Base-by-base conservation (phyloP, 2,888 invertebrate species). In the Drosophila tanythrix region DNA sequence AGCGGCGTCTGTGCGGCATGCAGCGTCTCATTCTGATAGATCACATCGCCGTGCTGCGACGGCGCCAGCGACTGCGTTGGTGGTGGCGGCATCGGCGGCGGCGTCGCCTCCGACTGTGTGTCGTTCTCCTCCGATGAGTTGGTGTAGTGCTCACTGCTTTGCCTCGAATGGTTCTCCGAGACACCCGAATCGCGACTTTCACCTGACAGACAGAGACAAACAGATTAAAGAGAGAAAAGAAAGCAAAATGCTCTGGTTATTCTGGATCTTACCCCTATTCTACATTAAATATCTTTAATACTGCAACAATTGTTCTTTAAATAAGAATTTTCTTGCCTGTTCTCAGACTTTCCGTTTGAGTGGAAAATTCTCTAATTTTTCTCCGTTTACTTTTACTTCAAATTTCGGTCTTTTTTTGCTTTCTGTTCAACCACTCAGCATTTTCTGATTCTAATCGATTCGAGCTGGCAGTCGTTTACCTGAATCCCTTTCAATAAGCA, bases 141-240 rank as follows among this genome's bases (percentile, higher is more conserved):
- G 11, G 96, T 96, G 92, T 96, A 96, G 6, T 96, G 96, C 94
- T 96, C 97, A 92, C 97, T 97, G 89, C 96, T 96, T 91, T 97
- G 97, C 83, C 97, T 95, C 89, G 96, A 96, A 88, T 97, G 97
- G 82, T 96, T 95, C 83, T 94, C 95, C 0, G 95, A 95, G 2
- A 97, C 96, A 0, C 97, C 97, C 0, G 97, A 97, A 92, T 97
- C 97, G 64, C 97, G 95, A 81, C 96, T 96, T 83, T 96, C 96
- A 61, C 95, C 94, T 90, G 63, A 15, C 29, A 29, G 29, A 29
- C 29, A 15, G 29, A n/a, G n/a, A 38, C 38, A 38, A 29, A 29
- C n/a, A n/a, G 40, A 21, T 38, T 18, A 3, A 27, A 18, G 1
- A 48, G 38, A n/a, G 38, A 38, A 38, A 8, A 8, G 0, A 38